Base-by-base conservation (phyloP, 2,113 vertebrate species). In the Mobula hypostoma region DNA sequence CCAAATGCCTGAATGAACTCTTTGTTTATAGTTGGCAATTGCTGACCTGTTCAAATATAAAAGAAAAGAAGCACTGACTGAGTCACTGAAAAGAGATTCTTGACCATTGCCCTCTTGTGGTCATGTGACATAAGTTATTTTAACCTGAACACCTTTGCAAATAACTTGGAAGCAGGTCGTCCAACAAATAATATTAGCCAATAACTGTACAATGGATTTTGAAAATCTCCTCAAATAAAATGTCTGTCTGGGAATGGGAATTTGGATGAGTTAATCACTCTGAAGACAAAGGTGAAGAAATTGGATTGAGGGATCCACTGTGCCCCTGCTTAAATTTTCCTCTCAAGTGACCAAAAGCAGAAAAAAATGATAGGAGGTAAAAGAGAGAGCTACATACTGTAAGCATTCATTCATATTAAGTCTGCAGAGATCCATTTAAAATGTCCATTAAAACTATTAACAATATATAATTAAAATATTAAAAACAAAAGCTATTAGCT, bases 51-150 rank as follows among this genome's bases (percentile, higher is more conserved):
- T 93, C 36, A 93, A 72, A n/a, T 88, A n/a, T 90, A 90, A 15
- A 61, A 90, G 91, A 93, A 93, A 74, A 74, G 91, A 93, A 93
- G 68, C 68, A 56, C 91, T 61, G 83, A 61, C 56, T 93, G 11
- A 93, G 68, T 93, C 36, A 56, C 40, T 74, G 91, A 93, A 74
- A 72, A 72, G 70, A 56, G 36, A 11, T 29, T 93, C 68, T 74
- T 93, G 70, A 93, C 91, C 91, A 93, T 93, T 93, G 91, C 91
- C 91, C 91, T 74, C 91, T 74, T 74, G 91, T 93, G 91, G 91
- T 93, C 91, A 93, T 93, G 91, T 93, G 91, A 93, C 32, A 40
- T 56, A 70, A 48, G 70, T 93, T 93, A 93, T 70, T 48, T 74
- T 70, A 74, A 70, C 21, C 36, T 93, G 70, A 74, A 74, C 91